Evolutionary conservation across 2,888 invertebrate species (phyloP).

Genomic region (Autographa pulchrina): DNA sequence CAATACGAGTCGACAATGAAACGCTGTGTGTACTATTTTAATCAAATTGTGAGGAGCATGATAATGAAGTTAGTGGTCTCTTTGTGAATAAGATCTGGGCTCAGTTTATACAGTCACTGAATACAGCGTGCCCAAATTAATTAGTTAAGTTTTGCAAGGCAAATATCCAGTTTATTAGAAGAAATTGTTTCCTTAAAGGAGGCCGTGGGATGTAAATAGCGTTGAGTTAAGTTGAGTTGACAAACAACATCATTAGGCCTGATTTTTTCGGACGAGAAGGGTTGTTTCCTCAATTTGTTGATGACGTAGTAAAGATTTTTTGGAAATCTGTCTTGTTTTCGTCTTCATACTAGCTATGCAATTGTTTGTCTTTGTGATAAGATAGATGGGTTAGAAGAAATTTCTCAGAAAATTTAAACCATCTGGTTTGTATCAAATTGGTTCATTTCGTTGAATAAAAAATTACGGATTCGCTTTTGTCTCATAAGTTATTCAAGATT

Average conservation of each 20-base stretch:
- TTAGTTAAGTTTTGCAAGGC: conserved; percentile 22
- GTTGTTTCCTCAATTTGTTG: conserved; percentile 3
- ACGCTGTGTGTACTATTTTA: conserved; percentile 43
- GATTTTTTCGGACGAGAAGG: conserved; percentile 6
- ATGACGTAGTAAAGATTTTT: not conserved
- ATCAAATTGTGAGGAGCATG: conserved; percentile 51
- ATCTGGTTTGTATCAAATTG: no score
- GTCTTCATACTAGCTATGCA: no score
- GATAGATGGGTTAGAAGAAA: no score
- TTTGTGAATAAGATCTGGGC: conserved; percentile 46
- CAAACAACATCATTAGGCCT: conserved; percentile 6
- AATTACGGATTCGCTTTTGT: not conserved
- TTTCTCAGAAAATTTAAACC: no score
- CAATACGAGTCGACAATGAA: conserved; percentile 17
- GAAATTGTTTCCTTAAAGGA: conserved; percentile 9
- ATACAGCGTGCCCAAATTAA: conserved; percentile 49
- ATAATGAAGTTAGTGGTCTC: conserved; percentile 54
- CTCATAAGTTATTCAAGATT: not conserved
- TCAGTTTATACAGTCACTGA: conserved; percentile 39
- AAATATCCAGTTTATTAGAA: conserved; percentile 25
- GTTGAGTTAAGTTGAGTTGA: conserved; percentile 1
- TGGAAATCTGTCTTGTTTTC: not conserved
- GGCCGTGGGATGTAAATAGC: not conserved
- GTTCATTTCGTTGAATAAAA: no score
- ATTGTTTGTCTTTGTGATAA: not conserved